A percentile compares a stretch with the other conserved stretches of the same genome.
phyloP scores from a whole-genome alignment of 2,888 invertebrate species.

The Drosophila ustulata region DNA sequence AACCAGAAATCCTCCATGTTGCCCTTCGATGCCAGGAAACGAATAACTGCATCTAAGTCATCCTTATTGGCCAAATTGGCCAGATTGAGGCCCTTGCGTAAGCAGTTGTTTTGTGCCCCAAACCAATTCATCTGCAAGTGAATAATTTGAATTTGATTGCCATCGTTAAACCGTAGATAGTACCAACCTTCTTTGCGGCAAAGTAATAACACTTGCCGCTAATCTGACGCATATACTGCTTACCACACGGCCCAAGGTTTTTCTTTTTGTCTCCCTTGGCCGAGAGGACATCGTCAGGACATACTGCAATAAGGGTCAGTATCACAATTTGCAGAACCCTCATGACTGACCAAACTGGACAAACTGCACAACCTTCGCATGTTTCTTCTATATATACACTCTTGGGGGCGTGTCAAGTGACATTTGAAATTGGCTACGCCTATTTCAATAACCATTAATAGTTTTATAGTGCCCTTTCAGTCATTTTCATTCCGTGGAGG shows the following conservation, averaged over 20 bases:
- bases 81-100: conserved; percentile 61
- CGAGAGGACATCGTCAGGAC: conserved; percentile 46
- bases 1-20: conserved; percentile 67
- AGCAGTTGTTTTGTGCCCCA: conserved; percentile 67
- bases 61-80: conserved; percentile 48
- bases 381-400: conserved; percentile 68
- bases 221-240: conserved; percentile 42
- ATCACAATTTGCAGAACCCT: conserved; percentile 58
- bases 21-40: conserved; percentile 29
- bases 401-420: conserved; percentile 34
- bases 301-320: conserved; percentile 49
- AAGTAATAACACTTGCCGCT: conserved; percentile 64
- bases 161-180: neutral
- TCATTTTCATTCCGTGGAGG: conserved; percentile 13
- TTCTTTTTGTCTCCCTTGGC: conserved; percentile 5
- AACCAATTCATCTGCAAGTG: conserved; percentile 64
- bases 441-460: conserved; percentile 6
- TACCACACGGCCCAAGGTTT: conserved; percentile 61
- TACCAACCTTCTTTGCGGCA: conserved; percentile 51
- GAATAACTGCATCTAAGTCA: conserved; percentile 47
- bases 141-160: neutral
- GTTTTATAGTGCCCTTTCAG: conserved; percentile 1
- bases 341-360: conserved; percentile 46
- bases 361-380: conserved; percentile 43
- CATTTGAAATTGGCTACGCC: conserved; percentile 8